Conservation (phyloP, 2,797 vertebrate genomes). For the Chaetophractus vellerosus region DNA sequence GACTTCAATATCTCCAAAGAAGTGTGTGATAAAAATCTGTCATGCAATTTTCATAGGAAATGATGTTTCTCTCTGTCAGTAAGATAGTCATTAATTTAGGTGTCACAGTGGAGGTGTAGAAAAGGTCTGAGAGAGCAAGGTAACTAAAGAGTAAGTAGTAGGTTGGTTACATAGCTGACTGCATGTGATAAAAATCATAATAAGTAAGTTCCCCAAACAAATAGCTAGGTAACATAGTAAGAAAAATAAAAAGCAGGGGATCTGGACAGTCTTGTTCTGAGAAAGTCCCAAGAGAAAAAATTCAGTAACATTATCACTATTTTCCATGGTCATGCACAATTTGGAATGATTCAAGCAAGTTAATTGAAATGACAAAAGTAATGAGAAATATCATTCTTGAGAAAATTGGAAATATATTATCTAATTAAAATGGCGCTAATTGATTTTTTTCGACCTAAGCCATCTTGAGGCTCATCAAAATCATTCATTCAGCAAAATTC, state of each 20-base stretch:
- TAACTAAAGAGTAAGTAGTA: not conserved
- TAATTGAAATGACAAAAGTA: not conserved
- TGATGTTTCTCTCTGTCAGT: not conserved
- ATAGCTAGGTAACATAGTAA: slow-evolving; percentile 65
- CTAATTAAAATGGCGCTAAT: not conserved
- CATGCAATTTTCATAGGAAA: slow-evolving; percentile 24
- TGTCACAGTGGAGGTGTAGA: slow-evolving; percentile 54
- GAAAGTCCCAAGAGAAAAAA: slow-evolving; percentile 72
- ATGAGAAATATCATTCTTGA: not conserved
- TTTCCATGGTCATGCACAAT: slow-evolving; percentile 4
- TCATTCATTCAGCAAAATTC: not conserved
- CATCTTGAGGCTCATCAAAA: not conserved
- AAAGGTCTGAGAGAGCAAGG: not conserved
- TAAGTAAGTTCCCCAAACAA: slow-evolving; percentile 20
- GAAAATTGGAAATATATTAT: not conserved
- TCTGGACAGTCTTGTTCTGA: not conserved
- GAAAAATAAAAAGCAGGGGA: slow-evolving; percentile 54
- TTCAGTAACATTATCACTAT: slow-evolving; percentile 56
- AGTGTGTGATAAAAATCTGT: too few species aligned
- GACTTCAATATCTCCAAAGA: too few species aligned
- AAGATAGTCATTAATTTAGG: slow-evolving; percentile 15
- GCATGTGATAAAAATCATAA: slow-evolving; percentile 30
- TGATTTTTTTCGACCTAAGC: not conserved
- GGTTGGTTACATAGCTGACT: slow-evolving; percentile 6
- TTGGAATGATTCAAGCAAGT: not conserved